A percentile compares a stretch with the other conserved stretches of the same genome.
phyloP scores from a whole-genome alignment of 2,797 vertebrate species.

The Sphenodon punctatus region DNA sequence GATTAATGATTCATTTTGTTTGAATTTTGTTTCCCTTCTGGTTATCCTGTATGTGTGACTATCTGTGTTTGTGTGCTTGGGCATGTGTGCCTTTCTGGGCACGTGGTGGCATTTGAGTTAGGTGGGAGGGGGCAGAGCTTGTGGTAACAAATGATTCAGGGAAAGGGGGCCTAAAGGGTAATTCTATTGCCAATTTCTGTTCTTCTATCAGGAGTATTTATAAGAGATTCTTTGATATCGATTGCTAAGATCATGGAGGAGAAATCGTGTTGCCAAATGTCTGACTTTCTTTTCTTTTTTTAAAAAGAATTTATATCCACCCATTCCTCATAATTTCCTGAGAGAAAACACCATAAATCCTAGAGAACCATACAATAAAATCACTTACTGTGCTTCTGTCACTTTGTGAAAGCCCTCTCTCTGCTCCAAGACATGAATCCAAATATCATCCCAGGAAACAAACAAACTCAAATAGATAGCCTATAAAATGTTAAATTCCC shows the following conservation, averaged over 20 bases:
- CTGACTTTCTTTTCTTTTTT: no score
- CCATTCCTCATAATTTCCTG: not conserved
- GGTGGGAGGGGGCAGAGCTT: no score
- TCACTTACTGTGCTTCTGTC: not conserved
- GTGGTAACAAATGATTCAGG: no score
- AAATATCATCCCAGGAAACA: conserved; percentile 40
- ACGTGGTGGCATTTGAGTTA: no score
- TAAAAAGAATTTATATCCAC: not conserved
- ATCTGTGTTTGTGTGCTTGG: no score
- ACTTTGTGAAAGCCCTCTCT: not conserved
- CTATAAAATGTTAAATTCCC: not conserved
- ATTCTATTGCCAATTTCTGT: no score
- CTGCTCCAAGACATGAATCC: conserved; percentile 35
- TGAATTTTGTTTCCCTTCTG: no score
- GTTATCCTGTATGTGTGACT: no score
- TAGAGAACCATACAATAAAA: conserved; percentile 24
- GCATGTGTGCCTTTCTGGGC: no score
- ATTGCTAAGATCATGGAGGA: not conserved
- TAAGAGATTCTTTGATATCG: not conserved
- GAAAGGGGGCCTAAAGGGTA: no score
- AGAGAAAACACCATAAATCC: not conserved
- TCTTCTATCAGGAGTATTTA: no score
- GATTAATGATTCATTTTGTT: no score
- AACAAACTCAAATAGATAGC: conserved; percentile 21
- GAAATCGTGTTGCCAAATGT: not conserved